Conservation (phyloP, 2,113 vertebrate genomes). For the Dipodomys spectabilis region DNA sequence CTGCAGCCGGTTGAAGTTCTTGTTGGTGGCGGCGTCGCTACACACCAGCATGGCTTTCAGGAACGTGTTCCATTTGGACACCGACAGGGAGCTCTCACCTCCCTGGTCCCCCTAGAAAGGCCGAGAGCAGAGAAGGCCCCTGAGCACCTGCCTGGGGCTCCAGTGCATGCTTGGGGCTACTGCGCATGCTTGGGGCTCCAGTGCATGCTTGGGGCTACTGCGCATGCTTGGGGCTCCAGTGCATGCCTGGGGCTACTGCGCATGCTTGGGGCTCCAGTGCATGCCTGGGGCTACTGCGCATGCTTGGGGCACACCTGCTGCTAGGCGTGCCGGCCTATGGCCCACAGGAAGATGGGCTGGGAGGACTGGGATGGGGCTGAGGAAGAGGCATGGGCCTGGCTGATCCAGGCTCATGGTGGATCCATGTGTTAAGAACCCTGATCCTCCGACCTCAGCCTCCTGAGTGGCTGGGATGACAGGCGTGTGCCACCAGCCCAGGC, state of each 20-base stretch:
- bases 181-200: neutral
- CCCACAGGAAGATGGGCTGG: neutral
- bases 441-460: too few relatives aligned
- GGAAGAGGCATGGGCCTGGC: too few relatives aligned
- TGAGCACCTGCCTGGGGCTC: neutral
- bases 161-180: neutral
- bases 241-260: neutral
- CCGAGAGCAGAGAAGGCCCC: neutral
- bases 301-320: too few relatives aligned
- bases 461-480: too few relatives aligned
- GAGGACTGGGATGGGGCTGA: neutral
- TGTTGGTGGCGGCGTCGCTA: conserved; percentile 88
- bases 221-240: too few relatives aligned
- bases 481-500: too few relatives aligned
- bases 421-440: too few relatives aligned
- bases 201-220: neutral
- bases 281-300: neutral
- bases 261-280: too few relatives aligned
- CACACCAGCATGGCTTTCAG: conserved; percentile 95
- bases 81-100: conserved; percentile 89
- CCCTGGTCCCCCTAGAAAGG: conserved; percentile 91
- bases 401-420: too few relatives aligned
- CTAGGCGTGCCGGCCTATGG: neutral
- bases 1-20: conserved; percentile 93
- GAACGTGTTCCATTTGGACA: conserved; percentile 95